Base-by-base conservation (phyloP, 1,140 invertebrate genomes). In the Papilio glaucus region DNA sequence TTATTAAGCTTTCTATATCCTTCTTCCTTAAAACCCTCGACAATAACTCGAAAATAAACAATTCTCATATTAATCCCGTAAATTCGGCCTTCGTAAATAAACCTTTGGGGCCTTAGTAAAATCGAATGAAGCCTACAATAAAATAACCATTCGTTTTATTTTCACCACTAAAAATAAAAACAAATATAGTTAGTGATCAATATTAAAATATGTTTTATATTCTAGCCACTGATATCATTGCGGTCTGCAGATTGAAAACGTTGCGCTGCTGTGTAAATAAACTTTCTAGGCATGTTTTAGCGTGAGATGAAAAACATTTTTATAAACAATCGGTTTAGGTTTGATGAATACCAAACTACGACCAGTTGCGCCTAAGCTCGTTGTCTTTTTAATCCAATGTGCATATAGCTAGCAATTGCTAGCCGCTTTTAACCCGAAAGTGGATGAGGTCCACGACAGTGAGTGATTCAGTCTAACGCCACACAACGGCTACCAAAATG, bases 221-320 rank as follows among this genome's bases (percentile, higher is more conserved):
- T 26, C 8, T 21, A 57, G 49, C 7, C 49, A 24, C 49, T 10
- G 21, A 18, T 26, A 57, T 57, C 49, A 57, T 24, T 57, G 10
- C 49, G 21, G 10, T 24, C 5, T 13, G 49, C 18, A 57, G 24
- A 57, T 57, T 57, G 49, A 24, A 24, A 57, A 57, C 49, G 49
- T 57, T 57, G 49, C 49, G 49, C 21, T 57, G 21, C 21, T 57
- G 9, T 57, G 24, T 24, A 57, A 57, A 57, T 57, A 57, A 57
- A 57, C 49, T 24, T 24, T 57, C 49, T 5, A 18, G 21, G 21
- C 49, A 21, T 45, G 42, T 45, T 45, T 45, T 15, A 18, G n/a
- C n/a, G 15, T 57, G 49, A 18, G 49, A 57, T 57, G 49, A 57
- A 12, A 57, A 57, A 57, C 49, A 57, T 57, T 57, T 57, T 24